Evolutionary conservation across 2,888 invertebrate species (phyloP).

Genomic region (Labia minor): DNA sequence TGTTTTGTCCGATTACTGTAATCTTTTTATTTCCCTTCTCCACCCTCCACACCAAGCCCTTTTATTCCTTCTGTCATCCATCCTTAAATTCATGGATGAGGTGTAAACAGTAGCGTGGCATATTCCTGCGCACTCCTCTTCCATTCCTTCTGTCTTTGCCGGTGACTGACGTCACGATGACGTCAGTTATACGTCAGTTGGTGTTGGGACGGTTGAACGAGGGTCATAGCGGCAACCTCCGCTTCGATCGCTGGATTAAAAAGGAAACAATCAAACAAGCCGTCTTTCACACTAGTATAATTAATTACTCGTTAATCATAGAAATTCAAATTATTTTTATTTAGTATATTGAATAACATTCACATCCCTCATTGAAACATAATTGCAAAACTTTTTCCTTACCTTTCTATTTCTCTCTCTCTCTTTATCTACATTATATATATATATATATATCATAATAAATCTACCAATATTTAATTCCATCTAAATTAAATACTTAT

Average conservation of each 20-base stretch:
- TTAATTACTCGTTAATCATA: not conserved
- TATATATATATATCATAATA: no score
- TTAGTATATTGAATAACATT: no score
- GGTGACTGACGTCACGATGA: not conserved
- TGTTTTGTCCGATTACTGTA: not conserved
- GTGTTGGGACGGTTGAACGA: not conserved
- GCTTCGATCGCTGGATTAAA: slow-evolving; percentile 6
- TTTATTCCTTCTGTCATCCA: not conserved
- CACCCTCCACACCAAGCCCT: not conserved
- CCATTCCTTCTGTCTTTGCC: not conserved
- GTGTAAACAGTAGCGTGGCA: not conserved
- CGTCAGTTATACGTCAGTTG: not conserved
- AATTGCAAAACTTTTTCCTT: no score
- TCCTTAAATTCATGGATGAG: not conserved
- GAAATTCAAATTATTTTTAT: no score
- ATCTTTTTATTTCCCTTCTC: not conserved
- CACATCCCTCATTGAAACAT: no score
- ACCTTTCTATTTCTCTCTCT: no score
- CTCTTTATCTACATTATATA: no score
- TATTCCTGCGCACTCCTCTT: not conserved
- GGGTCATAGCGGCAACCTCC: not conserved
- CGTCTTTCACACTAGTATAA: not conserved
- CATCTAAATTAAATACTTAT: no score
- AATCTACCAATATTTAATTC: no score
- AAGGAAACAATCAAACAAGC: slow-evolving; percentile 5